phyloP scores from a whole-genome alignment of 2,113 vertebrate species.

The Pygoscelis antarcticus region DNA sequence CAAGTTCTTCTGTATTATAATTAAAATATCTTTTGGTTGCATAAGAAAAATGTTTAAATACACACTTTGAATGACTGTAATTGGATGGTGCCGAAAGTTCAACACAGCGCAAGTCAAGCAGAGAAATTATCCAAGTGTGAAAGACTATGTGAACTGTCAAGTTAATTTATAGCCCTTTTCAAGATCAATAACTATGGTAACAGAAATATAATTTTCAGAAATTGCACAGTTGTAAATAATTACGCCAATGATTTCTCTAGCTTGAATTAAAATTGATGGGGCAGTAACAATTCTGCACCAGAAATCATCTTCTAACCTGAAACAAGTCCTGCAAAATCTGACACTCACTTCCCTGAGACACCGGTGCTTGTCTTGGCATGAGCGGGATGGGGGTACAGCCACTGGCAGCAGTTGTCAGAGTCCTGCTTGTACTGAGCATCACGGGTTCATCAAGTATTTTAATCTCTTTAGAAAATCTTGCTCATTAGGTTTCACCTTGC shows the following conservation, averaged over 20 bases:
- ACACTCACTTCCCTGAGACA: neutral
- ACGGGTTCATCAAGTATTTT: neutral
- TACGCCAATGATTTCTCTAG: neutral
- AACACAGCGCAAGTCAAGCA: conserved; percentile 16
- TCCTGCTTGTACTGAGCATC: neutral
- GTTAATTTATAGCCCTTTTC: conserved; percentile 18
- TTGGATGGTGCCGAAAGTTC: conserved; percentile 48
- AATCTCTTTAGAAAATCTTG: neutral
- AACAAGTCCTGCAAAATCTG: neutral
- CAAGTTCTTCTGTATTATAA: neutral
- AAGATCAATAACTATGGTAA: conserved; percentile 10
- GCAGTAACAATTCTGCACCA: neutral
- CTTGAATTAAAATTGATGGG: neutral
- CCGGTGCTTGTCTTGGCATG: rapidly evolving
- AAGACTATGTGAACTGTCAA: neutral
- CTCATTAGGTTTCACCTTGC: neutral
- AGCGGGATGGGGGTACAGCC: rapidly evolving
- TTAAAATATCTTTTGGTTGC: neutral
- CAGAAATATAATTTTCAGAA: conserved; percentile 37
- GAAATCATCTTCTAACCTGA: neutral
- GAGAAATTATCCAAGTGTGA: conserved; percentile 42
- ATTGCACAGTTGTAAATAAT: conserved; percentile 20
- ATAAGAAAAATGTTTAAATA: conserved; percentile 17
- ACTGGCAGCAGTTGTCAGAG: neutral
- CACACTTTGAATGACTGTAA: conserved; percentile 25